Evolutionary conservation across 2,113 vertebrate genomes (phyloP).

Genomic region (Podilymbus podiceps): DNA sequence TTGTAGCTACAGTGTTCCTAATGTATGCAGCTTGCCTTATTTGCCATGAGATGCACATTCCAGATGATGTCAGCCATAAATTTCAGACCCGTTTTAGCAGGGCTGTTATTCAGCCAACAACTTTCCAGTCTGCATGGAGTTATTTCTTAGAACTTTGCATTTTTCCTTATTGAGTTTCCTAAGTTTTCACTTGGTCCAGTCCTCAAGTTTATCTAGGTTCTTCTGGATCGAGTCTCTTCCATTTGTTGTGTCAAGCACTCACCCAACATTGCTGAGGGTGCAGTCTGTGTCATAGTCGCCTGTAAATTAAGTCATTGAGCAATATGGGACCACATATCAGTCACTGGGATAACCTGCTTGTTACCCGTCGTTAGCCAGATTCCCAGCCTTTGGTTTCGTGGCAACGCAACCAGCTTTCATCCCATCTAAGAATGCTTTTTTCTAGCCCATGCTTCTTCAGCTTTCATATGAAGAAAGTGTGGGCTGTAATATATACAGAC

Average conservation of each 20-base stretch:
- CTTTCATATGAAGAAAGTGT: neutral
- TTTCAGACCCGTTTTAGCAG: neutral
- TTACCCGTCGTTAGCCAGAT: neutral
- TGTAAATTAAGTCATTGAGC: neutral
- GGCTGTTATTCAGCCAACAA: neutral
- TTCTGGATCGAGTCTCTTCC: neutral
- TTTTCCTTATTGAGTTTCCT: neutral
- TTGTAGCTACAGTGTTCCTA: neutral
- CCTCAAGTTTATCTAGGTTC: neutral
- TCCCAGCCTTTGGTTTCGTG: neutral
- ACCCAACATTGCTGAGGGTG: neutral
- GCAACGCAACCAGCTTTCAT: neutral
- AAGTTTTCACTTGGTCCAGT: neutral
- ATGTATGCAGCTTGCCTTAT: neutral
- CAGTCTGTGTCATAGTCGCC: neutral
- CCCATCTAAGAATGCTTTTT: neutral
- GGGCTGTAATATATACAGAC: neutral
- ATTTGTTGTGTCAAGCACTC: neutral
- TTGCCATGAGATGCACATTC: neutral
- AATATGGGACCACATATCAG: neutral
- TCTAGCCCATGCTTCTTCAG: neutral
- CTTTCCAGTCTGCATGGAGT: neutral
- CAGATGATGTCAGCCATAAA: neutral
- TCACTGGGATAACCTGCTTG: neutral
- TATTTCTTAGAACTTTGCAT: neutral